Base-by-base conservation (phyloP, 2,888 invertebrate genomes). In the Thereva nobilitata region DNA sequence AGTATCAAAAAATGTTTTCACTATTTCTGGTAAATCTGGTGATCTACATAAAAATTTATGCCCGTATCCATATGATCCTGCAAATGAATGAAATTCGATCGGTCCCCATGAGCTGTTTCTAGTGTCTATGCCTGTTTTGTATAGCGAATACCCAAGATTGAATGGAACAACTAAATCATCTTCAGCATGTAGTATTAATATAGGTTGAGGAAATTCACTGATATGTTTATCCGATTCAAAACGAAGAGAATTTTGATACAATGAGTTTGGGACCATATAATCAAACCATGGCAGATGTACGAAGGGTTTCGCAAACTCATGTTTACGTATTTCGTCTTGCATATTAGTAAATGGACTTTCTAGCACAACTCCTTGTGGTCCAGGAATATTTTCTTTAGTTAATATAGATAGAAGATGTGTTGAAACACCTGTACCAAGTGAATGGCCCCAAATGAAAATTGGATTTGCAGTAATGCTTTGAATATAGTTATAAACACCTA, bases 331-430 rank as follows among this genome's bases (percentile, higher is more conserved):
- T 78, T 95, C 97, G 73, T 96, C 95, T 3, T 87, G 86, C 70
- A 98, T 85, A 77, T 93, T 96, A 76, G 91, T 96, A 81, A 98
- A 98, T 0, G 97, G 96, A 12, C 95, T 88, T 80, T 98, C 97
- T 5, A 98, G 82, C 67, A 98, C 86, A 0, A 98, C 81, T 0
- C 92, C 96, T 0, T 82, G 80, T 0, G 89, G 88, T 37, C 80
- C 79, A 0, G 85, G 82, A 55, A 82, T 80, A 71, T 83, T 80
- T 47, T 77, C 73, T 68, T 79, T 75, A 71, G 87, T 84, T 2
- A 91, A 74, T 57, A 86, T 82, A 1, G 88, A 86, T 56, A 92
- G 82, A 34, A 91, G 81, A 72, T 87, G 87, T 0, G 86, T 84
- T 0, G 92, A 89, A 2, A 96, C 86, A 1, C 93, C 95, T 54